Base-by-base conservation (phyloP, 2,113 vertebrate genomes). In the Neolamprologus longior region DNA sequence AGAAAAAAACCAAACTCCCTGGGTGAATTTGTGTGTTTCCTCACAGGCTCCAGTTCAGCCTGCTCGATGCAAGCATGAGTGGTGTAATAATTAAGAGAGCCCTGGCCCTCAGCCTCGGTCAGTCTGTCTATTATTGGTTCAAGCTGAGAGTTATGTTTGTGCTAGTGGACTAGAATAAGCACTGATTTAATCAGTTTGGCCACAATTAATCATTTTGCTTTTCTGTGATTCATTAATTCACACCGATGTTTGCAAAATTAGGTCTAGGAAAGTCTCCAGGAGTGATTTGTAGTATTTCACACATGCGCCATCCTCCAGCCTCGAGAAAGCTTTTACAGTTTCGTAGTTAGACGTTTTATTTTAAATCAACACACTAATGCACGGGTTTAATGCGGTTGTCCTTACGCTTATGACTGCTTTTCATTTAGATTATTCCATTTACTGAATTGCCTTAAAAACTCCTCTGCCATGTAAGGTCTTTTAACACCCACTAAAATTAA, bases 81-180 rank as follows among this genome's bases (percentile, higher is more conserved):
- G 58, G 85, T 90, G 88, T 90, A 89, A 91, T 93, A 91, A 93
- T 90, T 88, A 92, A 80, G 84, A 35, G 61, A 84, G 86, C 47
- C 87, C 73, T 26, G 81, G 83, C 58, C 89, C 88, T 88, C 42
- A 86, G 91, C 83, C 81, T 54, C 3, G 73, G 90, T 90, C 92
- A 93, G 80, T 14, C 55, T 80, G 84, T 82, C 89, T 90, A 33
- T 90, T 89, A 92, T 90, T 90, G 90, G 84, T 88, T 88, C 86
- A 73, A 88, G 87, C 89, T 88, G 86, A 89, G 90, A 92, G 84
- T 92, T 90, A 86, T 89, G 85, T 85, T 78, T 82, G 40, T 78
- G 87, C 81, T 87, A 86, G 57, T 86, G 84, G 86, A 86, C 86
- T 45, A 54, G 79, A 90, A 92, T 84, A 87, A 86, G 82, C 81